Conservation (phyloP, 2,888 invertebrate genomes). For the Torymus tubicola region DNA sequence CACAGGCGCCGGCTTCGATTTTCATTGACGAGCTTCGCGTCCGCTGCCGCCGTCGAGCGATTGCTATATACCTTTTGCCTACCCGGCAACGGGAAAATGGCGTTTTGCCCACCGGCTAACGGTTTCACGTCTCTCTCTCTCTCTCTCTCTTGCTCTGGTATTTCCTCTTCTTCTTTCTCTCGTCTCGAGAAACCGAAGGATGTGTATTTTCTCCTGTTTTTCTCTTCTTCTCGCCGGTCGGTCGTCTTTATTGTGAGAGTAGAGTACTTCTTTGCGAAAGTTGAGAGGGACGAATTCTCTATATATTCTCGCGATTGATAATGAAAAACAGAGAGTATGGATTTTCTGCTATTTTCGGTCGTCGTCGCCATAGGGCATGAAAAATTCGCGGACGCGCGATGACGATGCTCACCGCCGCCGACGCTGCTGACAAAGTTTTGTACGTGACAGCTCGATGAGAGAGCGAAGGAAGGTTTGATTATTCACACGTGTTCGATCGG, state of each 20-base stretch:
- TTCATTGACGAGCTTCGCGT: slow-evolving; percentile 23
- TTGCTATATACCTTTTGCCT: neutral
- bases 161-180: slow-evolving; percentile 14
- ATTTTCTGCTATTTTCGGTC: slow-evolving; percentile 29
- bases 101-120: slow-evolving; percentile 42
- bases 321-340: slow-evolving; percentile 26
- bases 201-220: neutral
- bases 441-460: no score
- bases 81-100: slow-evolving; percentile 42
- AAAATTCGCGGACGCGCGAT: no score
- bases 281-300: neutral
- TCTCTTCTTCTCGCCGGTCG: neutral
- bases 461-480: no score
- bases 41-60: neutral
- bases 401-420: no score
- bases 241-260: slow-evolving; percentile 47
- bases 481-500: no score
- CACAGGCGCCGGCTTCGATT: slow-evolving; percentile 12
- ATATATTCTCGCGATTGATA: slow-evolving; percentile 19
- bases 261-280: slow-evolving; percentile 30
- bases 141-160: neutral
- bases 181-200: neutral
- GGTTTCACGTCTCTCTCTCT: slow-evolving; percentile 2
- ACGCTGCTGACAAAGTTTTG: no score
- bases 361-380: neutral